phyloP scores from a whole-genome alignment of 2,888 invertebrate species.

The Stenolophus ochropezus region DNA sequence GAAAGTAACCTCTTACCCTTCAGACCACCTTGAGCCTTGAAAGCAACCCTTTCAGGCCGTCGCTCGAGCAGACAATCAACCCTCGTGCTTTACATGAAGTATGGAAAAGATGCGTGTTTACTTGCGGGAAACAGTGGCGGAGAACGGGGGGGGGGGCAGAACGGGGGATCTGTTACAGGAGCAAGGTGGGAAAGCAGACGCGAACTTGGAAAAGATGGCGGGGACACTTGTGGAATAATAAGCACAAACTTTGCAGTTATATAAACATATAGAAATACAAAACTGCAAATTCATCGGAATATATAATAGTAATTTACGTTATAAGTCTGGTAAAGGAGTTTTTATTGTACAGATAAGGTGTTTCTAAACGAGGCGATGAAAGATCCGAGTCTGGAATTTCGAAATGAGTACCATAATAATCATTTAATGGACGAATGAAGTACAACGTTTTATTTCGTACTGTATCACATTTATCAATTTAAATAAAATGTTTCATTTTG shows the following conservation, averaged over 20 bases:
- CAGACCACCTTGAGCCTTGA: constrained; percentile 38
- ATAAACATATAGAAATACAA: too few relatives aligned
- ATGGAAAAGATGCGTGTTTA: constrained; percentile 28
- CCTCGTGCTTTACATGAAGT: constrained; percentile 6
- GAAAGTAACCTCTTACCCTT: constrained; percentile 18
- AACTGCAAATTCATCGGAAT: too few relatives aligned
- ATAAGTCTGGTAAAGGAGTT: too few relatives aligned
- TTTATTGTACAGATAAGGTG: too few relatives aligned
- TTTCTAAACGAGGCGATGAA: too few relatives aligned
- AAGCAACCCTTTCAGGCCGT: constrained; percentile 30
- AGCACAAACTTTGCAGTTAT: background rate
- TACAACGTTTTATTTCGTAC: too few relatives aligned
- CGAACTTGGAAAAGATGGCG: background rate
- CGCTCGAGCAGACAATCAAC: constrained; percentile 4
- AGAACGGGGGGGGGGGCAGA: background rate
- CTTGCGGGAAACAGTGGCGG: background rate
- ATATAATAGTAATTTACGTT: too few relatives aligned
- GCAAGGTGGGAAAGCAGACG: constrained; percentile 35
- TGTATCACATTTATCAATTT: too few relatives aligned
- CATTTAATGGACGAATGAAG: too few relatives aligned
- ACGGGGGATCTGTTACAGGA: constrained; percentile 17
- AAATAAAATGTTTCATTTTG: too few relatives aligned
- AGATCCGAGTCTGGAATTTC: too few relatives aligned
- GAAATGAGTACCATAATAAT: too few relatives aligned
- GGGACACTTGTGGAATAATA: background rate